Evolutionary conservation across 2,888 invertebrate species (phyloP), one percentile per base, ranked within the genome.

Genomic region (Therioaphis trifolii): DNA sequence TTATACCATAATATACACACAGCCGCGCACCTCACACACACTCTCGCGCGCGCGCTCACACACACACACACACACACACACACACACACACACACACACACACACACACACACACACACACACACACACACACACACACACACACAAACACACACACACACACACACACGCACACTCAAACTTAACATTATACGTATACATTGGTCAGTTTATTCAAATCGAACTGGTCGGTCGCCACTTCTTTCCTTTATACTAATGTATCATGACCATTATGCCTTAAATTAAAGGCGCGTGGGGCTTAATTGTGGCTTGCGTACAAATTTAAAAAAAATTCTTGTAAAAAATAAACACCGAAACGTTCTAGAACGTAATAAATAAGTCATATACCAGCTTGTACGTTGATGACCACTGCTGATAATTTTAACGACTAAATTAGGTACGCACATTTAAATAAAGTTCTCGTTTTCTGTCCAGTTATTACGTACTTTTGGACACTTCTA

Each of bases 211-310:
- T 55, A 80, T 80, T 72, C 24, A 80, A 80, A 80, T 72, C 49
- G 80, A 80, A 80, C 80, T 71, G 80, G 80, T 80, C 80, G 71
- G 35, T 68, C 52, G 78, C 29, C 66, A 21, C 35, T 78, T 66
- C 40, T 52, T 68, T 68, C 35, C n/a, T 52, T 11, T 66, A 14
- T 43, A 76, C 76, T 27, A 61, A 63, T 61, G 24, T 61, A 66
- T 66, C 77, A 49, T 66, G 29, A 49, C 49, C 15, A 66, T 77
- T 76, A 46, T 63, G 61, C 61, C 35, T 77, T 52, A 77, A 77
- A 68, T 68, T 29, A 68, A 66, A 15, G 40, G 52, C 40, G 55
- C 14, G 18, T 35, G 35, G 68, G 35, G 27, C 55, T 79, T 68
- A 55, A 69, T 69, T 52, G 43, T 68, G 49, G 52, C 35, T 55